phyloP scores from a whole-genome alignment of 2,888 invertebrate genomes.

The Dasypogon diadema region DNA sequence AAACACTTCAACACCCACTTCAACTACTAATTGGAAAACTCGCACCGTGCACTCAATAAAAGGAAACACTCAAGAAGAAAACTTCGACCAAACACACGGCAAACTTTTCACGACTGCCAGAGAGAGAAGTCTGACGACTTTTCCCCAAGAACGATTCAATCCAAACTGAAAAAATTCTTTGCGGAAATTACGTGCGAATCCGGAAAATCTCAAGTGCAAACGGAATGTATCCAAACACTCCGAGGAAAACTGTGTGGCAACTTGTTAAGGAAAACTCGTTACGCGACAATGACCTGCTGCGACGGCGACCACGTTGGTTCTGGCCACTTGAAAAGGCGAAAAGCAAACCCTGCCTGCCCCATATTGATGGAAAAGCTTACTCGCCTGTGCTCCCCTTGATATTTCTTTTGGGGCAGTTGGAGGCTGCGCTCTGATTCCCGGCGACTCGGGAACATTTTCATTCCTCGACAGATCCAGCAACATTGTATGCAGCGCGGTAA shows the following conservation, averaged over 20 bases:
- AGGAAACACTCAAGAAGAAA: too few relatives aligned
- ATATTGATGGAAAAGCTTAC: conserved; percentile 14
- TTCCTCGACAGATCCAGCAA: background rate
- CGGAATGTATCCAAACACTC: background rate
- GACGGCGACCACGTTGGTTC: conserved; percentile 46
- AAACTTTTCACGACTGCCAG: too few relatives aligned
- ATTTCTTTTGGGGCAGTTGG: conserved; percentile 38
- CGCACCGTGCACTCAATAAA: too few relatives aligned
- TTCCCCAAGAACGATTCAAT: background rate
- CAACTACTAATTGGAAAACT: too few relatives aligned
- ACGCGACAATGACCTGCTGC: conserved; percentile 41
- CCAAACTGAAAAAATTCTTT: background rate
- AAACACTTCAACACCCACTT: conserved; percentile 12
- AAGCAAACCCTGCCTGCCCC: conserved; percentile 24
- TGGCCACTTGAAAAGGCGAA: conserved; percentile 38
- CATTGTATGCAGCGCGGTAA: background rate
- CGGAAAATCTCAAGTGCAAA: background rate
- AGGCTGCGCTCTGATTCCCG: conserved; percentile 30
- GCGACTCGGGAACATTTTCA: background rate
- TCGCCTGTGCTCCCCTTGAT: conserved; percentile 25
- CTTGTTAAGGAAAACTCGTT: conserved; percentile 29
- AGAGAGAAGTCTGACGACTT: background rate
- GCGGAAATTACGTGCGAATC: background rate
- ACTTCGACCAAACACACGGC: background rate
- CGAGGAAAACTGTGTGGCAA: too few relatives aligned